Base-by-base conservation (phyloP, 1,140 invertebrate genomes). In the Acyrthosiphon pisum region DNA sequence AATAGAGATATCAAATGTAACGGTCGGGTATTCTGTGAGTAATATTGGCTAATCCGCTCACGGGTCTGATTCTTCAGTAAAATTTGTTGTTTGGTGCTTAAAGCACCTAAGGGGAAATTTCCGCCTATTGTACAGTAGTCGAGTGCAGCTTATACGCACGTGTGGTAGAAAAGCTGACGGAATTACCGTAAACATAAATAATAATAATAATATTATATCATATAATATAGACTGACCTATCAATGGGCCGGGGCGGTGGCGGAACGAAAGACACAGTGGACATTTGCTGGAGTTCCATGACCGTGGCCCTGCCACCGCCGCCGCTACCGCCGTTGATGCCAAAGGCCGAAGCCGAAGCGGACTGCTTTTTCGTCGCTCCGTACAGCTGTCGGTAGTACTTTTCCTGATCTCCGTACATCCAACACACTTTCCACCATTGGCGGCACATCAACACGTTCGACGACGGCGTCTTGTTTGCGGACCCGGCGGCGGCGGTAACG, bases 391-490 rank as follows among this genome's bases (percentile, higher is more conserved):
- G 95, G 95, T 98, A 98, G 95, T 97, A 97, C 94, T 97, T 97
- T 95, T 97, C 97, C 95, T 98, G 97, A 94, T 98, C 97, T 48
- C 97, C 97, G 94, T 98, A 97, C 95, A 98, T 97, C 96, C 97
- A 98, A 94, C 97, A 98, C 91, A 98, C 97, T 95, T 97, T 97
- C 97, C 97, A 98, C 97, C 97, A 98, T 95, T 98, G 97, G 95
- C 97, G 97, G 95, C 97, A 97, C 96, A 97, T 97, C 93, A 98
- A 95, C 94, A 97, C 96, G 95, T 97, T 97, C 86, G 96, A 92
- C 81, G 93, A 56, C 50, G 83, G 84, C 81, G 91, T 8, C 23
- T 48, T 84, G 60, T 26, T 83, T 3, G 46, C 23, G 26, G 37
- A 1, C 14, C 18, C 9, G 6, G 53, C 11, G 37, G 37, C n/a